Conservation (phyloP, 1,140 invertebrate species). For the Drosophila albomicans region DNA sequence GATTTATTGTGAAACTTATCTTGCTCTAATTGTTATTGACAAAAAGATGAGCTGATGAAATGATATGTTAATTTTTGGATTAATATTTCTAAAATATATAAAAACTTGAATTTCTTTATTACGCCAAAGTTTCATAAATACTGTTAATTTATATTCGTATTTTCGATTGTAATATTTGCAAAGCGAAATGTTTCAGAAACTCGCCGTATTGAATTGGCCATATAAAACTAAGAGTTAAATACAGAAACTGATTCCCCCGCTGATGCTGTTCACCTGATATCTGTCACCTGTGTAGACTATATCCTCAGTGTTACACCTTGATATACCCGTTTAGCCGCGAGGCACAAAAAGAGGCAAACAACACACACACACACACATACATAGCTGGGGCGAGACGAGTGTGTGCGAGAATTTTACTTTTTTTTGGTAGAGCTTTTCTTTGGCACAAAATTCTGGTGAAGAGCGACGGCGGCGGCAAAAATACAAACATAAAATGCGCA, state of each 20-base stretch:
- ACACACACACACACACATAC: not conserved
- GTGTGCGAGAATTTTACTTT: slow-evolving; percentile 23
- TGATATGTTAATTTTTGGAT: no score
- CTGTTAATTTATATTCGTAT: no score
- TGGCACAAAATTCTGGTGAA: slow-evolving; percentile 24
- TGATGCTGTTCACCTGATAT: slow-evolving; percentile 1
- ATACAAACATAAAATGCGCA: slow-evolving; percentile 82
- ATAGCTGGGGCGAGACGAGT: slow-evolving; percentile 5
- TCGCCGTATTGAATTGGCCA: not conserved
- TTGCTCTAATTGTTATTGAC: no score
- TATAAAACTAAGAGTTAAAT: not conserved
- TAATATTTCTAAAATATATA: no score
- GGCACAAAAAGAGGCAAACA: not conserved
- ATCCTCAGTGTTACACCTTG: not conserved
- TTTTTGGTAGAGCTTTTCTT: slow-evolving; percentile 29
- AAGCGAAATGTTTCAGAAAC: no score
- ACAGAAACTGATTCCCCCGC: not conserved
- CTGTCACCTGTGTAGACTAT: not conserved
- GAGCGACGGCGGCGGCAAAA: slow-evolving; percentile 47
- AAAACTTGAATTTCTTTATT: no score
- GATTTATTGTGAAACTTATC: no score
- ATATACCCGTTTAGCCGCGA: not conserved
- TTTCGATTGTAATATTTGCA: no score
- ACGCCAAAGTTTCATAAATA: no score
- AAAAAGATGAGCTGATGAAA: no score